Evolutionary conservation across 2,797 vertebrate genomes (phyloP), one percentile per base, ranked within the genome.

Genomic region (Malacoctenus gilli): DNA sequence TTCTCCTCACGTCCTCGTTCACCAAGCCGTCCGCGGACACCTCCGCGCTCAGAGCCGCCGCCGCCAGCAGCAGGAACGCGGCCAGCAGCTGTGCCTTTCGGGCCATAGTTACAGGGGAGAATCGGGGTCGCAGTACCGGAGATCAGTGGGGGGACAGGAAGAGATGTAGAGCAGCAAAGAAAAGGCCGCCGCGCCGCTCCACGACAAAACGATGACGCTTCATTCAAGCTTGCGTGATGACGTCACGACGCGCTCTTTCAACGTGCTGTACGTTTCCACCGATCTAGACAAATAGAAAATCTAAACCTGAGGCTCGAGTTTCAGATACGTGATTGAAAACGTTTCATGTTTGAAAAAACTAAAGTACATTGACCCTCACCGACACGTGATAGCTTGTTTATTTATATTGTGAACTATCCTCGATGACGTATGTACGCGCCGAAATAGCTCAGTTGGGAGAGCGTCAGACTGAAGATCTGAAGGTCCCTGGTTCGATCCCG

Each of bases 1-100:
- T 93, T 68, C 96, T 92, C 84, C 93, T 94, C 72, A 94, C 96
- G 1, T 99, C 97, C 42, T 97, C 96, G 63, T 96, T 95, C 31
- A 95, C 77, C 68, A 94, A 77, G 15, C 81, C 89, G 44, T 87
- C 76, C 28, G 94, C 88, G 12, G 39, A 82, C 59, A 42, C 68
- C 18, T 43, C 18, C 4, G 73, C 10, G 16, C 72, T 30, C 22
- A 85, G 50, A 10, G 80, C 78, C 11, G 72, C 52, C 11, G 72
- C 52, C 37, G 87, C 6, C 4, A 89, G 43, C 22, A 87, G 47
- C 46, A 93, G 28, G 47, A 76, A 77, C 3, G 80, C 51, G 2
- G 86, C 43, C n/a, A 72, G 6, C 8, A 73, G 10, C 2, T n/a
- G 44, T 25, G 32, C 53, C 41, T 67, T 69, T 21, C 37, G 44